Evolutionary conservation across 2,888 invertebrate species (phyloP).

Genomic region (Aquatica leii): DNA sequence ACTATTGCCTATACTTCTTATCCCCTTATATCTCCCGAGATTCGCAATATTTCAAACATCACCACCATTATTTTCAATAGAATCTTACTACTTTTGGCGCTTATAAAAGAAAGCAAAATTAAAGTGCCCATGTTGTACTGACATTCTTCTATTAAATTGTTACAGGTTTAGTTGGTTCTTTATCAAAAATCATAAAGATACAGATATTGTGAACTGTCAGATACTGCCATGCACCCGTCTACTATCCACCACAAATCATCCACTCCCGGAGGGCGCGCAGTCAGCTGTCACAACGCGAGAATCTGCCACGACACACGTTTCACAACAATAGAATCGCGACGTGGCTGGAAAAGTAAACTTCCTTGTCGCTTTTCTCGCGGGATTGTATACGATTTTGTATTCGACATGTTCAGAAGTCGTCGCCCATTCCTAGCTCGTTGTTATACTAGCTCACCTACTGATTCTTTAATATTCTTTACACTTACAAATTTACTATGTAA

Average conservation of each 20-base stretch:
- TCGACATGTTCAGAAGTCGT: slow-evolving; percentile 42
- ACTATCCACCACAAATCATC: slow-evolving; percentile 53
- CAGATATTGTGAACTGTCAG: slow-evolving; percentile 47
- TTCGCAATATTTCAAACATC: slow-evolving; percentile 59
- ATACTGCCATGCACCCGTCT: slow-evolving; percentile 42
- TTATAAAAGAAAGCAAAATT: slow-evolving; percentile 41
- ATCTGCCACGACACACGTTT: slow-evolving; percentile 59
- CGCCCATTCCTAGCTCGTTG: slow-evolving; percentile 32
- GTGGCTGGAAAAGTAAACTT: slow-evolving; percentile 59
- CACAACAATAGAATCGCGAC: slow-evolving; percentile 61
- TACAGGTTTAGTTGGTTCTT: slow-evolving; percentile 22
- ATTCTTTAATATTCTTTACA: not conserved
- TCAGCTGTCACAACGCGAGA: slow-evolving; percentile 60
- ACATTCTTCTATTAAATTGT: slow-evolving; percentile 33
- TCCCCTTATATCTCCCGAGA: slow-evolving; percentile 58
- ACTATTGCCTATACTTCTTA: slow-evolving; percentile 61
- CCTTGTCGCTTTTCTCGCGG: slow-evolving; percentile 46
- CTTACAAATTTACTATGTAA: slow-evolving; percentile 13
- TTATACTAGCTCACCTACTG: slow-evolving; percentile 20
- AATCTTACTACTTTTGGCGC: slow-evolving; percentile 56
- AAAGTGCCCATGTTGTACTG: slow-evolving; percentile 28
- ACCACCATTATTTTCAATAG: slow-evolving; percentile 53
- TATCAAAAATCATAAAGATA: slow-evolving; percentile 32
- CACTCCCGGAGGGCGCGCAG: slow-evolving; percentile 53
- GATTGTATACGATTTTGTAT: slow-evolving; percentile 42